Evolutionary conservation across 2,888 invertebrate genomes (phyloP), one percentile per base, ranked within the genome.

Genomic region (Limnephilus lunatus): DNA sequence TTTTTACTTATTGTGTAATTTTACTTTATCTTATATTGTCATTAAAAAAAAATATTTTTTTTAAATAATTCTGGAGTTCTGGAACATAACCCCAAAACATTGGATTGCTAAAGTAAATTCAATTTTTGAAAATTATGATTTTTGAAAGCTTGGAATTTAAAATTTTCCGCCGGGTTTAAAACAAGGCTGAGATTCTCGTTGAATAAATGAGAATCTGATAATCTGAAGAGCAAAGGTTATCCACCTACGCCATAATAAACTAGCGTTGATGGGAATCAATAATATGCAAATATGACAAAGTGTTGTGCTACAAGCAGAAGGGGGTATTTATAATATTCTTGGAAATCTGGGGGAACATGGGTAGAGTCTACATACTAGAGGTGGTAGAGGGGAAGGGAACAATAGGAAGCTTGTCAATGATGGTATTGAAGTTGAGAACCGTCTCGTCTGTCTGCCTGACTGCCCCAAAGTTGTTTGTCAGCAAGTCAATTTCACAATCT

Each of bases 231-330:
- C 25, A 25, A 68, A 68, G n/a, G 68, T 9, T 68, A 25, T 68
- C 68, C 68, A 68, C 68, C 25, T n/a, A 68, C 19, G 25, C n/a
- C 9, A 2, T 2, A 68, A 25, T 25, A 68, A 7, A 68, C 68
- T 1, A 68, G 25, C 25, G 68, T 68, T 35, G 83, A 25, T 83
- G n/a, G 39, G 11, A 86, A 86, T 86, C 86, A 44, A 86, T 86
- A 48, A 39, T 86, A 86, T 86, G 35, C 7, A 86, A 86, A 86
- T 86, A 44, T 30, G 85, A 30, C 85, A 85, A 30, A 68, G 68
- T 44, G 86, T 86, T 25, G 15, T 44, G 86, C 86, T 86, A 30
- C 44, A n/a, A 14, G 30, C 44, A 39, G 86, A 12, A 44, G 86
- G 48, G 25, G 44, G 5, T 86, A 44, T 48, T 86, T 86, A 86